phyloP scores from a whole-genome alignment of 92 coral and sea anemone genomes.

The Phymanthus crucifer region DNA sequence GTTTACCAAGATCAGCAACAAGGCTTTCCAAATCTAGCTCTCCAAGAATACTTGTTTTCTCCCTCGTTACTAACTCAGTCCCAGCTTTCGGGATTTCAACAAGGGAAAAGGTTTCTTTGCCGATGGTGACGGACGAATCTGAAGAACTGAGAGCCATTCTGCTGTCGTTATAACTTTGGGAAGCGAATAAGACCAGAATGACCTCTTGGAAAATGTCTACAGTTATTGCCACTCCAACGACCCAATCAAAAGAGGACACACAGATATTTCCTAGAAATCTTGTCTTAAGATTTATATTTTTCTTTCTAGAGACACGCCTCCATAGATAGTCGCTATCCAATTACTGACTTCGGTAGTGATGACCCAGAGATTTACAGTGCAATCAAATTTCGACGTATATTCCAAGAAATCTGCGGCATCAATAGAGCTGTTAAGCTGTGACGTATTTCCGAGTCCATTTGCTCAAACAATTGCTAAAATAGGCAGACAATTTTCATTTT shows the following conservation, averaged over 20 bases:
- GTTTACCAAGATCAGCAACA: constrained; percentile 56
- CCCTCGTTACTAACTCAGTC: constrained; percentile 32
- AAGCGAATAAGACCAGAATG: neutral
- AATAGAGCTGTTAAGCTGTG: too few relatives aligned
- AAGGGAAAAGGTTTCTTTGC: constrained; percentile 51
- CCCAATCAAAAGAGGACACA: neutral
- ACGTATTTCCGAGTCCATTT: too few relatives aligned
- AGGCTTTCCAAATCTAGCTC: constrained; percentile 54
- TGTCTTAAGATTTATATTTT: neutral
- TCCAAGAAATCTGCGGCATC: neutral
- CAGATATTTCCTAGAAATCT: neutral
- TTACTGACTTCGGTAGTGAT: neutral
- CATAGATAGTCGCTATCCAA: neutral
- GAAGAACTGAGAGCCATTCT: constrained; percentile 26
- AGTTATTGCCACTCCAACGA: neutral
- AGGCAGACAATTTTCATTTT: too few relatives aligned
- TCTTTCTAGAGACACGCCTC: neutral
- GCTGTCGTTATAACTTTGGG: neutral
- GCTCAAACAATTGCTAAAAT: too few relatives aligned
- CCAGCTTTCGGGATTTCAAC: constrained; percentile 39
- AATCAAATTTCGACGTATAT: neutral
- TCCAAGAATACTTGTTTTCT: constrained; percentile 31
- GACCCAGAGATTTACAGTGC: neutral
- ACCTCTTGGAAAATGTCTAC: neutral
- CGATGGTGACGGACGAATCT: constrained; percentile 30